Evolutionary conservation across 2,888 invertebrate species (phyloP).

Genomic region (Torymus auratus): DNA sequence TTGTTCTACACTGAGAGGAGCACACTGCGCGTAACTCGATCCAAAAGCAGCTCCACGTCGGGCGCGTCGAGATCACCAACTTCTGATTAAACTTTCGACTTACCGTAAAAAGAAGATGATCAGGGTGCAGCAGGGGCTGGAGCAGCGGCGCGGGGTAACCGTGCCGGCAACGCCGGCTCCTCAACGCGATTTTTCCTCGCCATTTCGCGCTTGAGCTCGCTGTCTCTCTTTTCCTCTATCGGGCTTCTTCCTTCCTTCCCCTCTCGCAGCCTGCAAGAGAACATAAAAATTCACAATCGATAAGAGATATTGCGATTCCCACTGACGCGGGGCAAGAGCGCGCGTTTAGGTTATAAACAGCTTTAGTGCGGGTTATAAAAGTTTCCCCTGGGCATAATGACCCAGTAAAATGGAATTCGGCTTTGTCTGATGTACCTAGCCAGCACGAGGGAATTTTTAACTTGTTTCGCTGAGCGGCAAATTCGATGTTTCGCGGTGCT

Average conservation of each 20-base stretch:
- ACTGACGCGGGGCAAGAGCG: too few relatives aligned
- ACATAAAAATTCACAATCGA: slow-evolving; percentile 26
- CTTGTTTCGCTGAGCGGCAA: too few relatives aligned
- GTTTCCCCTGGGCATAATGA: not conserved
- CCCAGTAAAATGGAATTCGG: not conserved
- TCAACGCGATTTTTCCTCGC: slow-evolving; percentile 2
- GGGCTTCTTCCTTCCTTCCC: not conserved
- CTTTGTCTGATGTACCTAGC: too few relatives aligned
- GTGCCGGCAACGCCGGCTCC: too few relatives aligned
- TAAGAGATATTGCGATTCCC: not conserved
- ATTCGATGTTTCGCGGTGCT: too few relatives aligned
- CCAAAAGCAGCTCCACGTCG: too few relatives aligned
- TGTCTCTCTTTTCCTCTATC: not conserved
- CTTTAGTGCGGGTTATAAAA: not conserved
- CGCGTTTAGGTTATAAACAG: too few relatives aligned
- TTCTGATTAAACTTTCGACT: not conserved
- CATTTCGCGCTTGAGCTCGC: not conserved
- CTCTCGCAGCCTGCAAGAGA: not conserved
- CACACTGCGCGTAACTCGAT: too few relatives aligned
- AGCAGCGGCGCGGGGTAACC: too few relatives aligned
- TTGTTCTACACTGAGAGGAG: too few relatives aligned
- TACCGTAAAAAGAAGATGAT: not conserved
- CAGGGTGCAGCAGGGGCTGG: not conserved
- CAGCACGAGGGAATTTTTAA: too few relatives aligned
- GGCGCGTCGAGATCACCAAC: too few relatives aligned